Evolutionary conservation across 2,888 invertebrate species (phyloP).

Genomic region (Nebria brevicollis): DNA sequence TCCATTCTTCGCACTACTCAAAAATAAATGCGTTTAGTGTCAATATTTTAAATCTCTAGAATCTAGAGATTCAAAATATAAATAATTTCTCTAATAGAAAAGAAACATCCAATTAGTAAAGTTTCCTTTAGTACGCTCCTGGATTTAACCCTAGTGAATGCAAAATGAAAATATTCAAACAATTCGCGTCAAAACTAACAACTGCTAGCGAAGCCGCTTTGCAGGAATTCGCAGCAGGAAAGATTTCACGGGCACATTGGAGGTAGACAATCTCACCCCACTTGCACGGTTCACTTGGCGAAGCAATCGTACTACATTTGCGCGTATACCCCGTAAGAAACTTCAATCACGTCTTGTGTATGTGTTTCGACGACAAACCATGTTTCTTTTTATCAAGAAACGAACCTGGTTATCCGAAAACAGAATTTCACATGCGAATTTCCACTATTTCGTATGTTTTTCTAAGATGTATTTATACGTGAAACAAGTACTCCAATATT

Average conservation of each 20-base stretch:
- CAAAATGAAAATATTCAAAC: not conserved
- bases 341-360: not conserved
- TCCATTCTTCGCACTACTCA: no score
- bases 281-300: not conserved
- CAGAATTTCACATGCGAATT: not conserved
- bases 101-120: not conserved
- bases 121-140: not conserved
- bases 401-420: not conserved
- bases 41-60: no score
- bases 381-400: not conserved
- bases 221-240: not conserved
- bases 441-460: not conserved
- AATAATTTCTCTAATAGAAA: no score
- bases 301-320: not conserved
- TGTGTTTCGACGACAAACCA: not conserved
- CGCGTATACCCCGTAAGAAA: not conserved
- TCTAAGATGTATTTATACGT: no score
- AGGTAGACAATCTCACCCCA: not conserved
- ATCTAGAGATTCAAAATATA: no score
- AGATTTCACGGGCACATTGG: not conserved
- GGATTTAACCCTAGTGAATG: not conserved
- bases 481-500: no score
- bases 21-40: no score
- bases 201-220: not conserved
- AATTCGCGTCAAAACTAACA: constrained; percentile 1